Evolutionary conservation across 2,113 vertebrate species (phyloP).

Genomic region (Camelus dromedarius): DNA sequence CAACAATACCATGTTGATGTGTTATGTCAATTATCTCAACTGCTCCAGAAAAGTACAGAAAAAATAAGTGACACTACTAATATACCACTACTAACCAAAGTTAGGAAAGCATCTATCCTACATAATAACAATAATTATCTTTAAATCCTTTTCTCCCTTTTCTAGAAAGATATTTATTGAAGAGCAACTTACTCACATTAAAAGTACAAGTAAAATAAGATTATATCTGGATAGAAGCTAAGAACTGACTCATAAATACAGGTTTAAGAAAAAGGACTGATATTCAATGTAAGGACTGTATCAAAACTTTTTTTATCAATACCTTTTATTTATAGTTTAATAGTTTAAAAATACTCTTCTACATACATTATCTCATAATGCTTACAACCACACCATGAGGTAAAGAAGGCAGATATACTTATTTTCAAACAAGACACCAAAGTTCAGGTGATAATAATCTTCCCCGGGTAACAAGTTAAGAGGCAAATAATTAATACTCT

Average conservation of each 20-base stretch:
- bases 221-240: conserved; percentile 32
- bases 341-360: neutral
- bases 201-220: conserved; percentile 50
- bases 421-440: neutral
- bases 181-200: conserved; percentile 22
- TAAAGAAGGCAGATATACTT: neutral
- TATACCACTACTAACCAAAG: neutral
- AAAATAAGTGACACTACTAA: neutral
- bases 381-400: neutral
- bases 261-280: neutral
- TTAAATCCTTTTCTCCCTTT: neutral
- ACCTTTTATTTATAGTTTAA: neutral
- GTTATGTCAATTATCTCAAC: neutral
- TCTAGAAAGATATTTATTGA: neutral
- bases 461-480: neutral
- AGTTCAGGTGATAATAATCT: neutral
- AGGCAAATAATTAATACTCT: neutral
- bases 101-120: conserved; percentile 24
- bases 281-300: neutral
- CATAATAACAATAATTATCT: neutral
- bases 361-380: neutral
- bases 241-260: neutral
- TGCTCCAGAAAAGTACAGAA: neutral
- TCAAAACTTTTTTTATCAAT: neutral
- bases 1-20: neutral